Base-by-base conservation (phyloP, 2,888 invertebrate genomes). In the Drosophila mimetica region DNA sequence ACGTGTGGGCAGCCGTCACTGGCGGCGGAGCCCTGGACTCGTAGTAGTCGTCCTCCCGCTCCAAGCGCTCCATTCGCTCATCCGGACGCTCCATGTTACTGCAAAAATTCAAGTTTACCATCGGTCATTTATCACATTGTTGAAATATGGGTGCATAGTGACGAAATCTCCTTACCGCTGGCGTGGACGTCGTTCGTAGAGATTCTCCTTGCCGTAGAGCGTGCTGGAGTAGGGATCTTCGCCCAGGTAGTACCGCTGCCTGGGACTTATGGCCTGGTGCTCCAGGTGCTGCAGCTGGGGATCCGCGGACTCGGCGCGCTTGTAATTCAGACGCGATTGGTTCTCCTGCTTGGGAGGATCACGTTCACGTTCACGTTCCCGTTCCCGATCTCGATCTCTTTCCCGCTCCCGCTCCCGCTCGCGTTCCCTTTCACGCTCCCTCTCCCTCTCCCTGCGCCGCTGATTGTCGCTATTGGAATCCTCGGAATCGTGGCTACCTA, bases 151-250 rank as follows among this genome's bases (percentile, higher is more conserved):
- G 8, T 8, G 13, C 0, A 1, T 4, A 16, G 8, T 16, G 22
- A 22, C 5, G 22, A 22, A 22, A 22, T 9, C n/a, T 2, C 9
- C 48, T 36, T 48, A 57, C 55, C 71, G 51, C 13, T 74, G 79
- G 13, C 80, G 77, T 9, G 65, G 71, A 11, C 84, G 93, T 1
- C 86, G 75, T 51, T 95, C 95, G 92, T 96, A 96, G 90, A 96
- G 96, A 91, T 96, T 96, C 92, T 96, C 96, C 86, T 96, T 94
- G 72, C 96, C 96, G 91, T 96, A 96, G 90, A 96, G 95, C 92
- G 95, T 96, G 22, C 95, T 94, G 61, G 95, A 95, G 91, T 96
- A 97, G 28, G 96, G 96, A 93, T 97, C 96, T 92, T 97, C 96
- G 37, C 96, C 96, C 77, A 97, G 93, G 91, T 97, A 97, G 92